These are phyloP conservation scores for Euwallacea fornicatus DNA, from an alignment of 1,140 invertebrate species.

Conservation along the genomic window DNA sequence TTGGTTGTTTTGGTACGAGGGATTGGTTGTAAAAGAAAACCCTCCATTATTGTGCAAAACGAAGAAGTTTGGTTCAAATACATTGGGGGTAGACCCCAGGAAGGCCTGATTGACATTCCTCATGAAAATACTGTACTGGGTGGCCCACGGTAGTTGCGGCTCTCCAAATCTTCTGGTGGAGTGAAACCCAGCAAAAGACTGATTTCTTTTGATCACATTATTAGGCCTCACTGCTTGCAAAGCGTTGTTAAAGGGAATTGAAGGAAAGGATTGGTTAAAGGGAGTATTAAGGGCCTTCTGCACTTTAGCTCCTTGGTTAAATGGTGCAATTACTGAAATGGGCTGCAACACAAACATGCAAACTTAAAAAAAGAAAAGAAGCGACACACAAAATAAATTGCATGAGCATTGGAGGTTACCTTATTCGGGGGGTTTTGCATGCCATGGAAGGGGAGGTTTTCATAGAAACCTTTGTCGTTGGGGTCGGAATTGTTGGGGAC, in stretches of 20 bases:
- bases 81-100: constrained; percentile 17
- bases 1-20: constrained; percentile 28
- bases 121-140: constrained; percentile 34
- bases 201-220: constrained; percentile 45
- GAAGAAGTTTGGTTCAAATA: constrained; percentile 6
- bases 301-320: constrained; percentile 43
- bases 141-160: constrained; percentile 31
- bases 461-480: constrained; percentile 75
- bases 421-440: constrained; percentile 88
- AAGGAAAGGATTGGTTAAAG: constrained; percentile 19
- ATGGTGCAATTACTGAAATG: constrained; percentile 52
- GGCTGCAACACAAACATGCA: constrained; percentile 51
- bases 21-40: neutral
- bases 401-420: constrained; percentile 59
- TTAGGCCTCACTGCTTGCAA: constrained; percentile 9
- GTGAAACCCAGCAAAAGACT: constrained; percentile 52
- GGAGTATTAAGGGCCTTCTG: constrained; percentile 7
- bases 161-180: constrained; percentile 15
- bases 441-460: constrained; percentile 91
- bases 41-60: neutral
- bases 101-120: constrained; percentile 25
- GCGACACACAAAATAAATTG: constrained; percentile 6
- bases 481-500: constrained; percentile 53
- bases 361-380: constrained; percentile 26
- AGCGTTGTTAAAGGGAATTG: constrained; percentile 9